Evolutionary conservation across 2,888 invertebrate species (phyloP).

Genomic region (Stenolophus ochropezus): DNA sequence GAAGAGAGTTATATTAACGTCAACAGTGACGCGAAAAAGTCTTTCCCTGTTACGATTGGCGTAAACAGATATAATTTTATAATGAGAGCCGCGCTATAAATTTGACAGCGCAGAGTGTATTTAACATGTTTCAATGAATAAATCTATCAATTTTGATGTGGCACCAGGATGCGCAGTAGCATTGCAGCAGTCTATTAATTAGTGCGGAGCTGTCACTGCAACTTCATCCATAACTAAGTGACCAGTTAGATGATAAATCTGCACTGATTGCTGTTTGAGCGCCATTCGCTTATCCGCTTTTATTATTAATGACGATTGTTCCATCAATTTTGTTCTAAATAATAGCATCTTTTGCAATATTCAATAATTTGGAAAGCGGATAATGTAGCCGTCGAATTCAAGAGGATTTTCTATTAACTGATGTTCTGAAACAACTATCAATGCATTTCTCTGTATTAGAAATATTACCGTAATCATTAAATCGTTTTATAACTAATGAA

Average conservation of each 20-base stretch:
- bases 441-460: too few species aligned
- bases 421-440: too few species aligned
- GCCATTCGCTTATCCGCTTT: conserved; percentile 1
- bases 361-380: too few species aligned
- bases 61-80: conserved; percentile 31
- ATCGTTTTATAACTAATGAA: too few species aligned
- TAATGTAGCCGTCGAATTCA: too few species aligned
- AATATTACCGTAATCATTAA: too few species aligned
- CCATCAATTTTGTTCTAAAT: too few species aligned
- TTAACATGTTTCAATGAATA: conserved; percentile 50
- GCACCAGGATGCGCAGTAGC: not conserved
- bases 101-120: conserved; percentile 26
- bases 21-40: too few species aligned
- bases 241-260: conserved; percentile 42
- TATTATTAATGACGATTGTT: conserved; percentile 16
- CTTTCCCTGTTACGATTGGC: too few species aligned
- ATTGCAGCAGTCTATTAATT: conserved; percentile 46
- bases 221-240: conserved; percentile 44
- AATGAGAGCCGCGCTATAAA: conserved; percentile 26
- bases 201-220: conserved; percentile 28
- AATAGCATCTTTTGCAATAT: too few species aligned
- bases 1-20: too few species aligned
- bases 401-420: too few species aligned
- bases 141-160: conserved; percentile 48
- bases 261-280: conserved; percentile 31